Evolutionary conservation across 2,113 vertebrate genomes (phyloP), one percentile per base, ranked within the genome.

Genomic region (Chaetodon auriga): DNA sequence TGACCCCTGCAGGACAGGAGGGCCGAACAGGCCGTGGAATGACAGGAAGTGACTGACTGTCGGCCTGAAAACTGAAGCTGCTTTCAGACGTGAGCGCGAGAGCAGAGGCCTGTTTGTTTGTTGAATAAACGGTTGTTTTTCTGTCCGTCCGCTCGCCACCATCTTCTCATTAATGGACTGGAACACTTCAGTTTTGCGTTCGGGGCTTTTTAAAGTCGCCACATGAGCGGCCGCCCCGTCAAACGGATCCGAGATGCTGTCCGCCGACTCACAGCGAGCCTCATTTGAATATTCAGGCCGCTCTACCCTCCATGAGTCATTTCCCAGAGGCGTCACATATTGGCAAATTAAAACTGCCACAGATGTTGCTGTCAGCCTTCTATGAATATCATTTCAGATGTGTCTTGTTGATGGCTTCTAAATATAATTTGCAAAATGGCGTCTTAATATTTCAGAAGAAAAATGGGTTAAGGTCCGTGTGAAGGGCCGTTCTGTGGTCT

Each of bases 311-410:
- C 73, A 10, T 68, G 68, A 86, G 18, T 68, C 84, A 73, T 68
- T 74, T 54, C 74, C 74, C 74, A 19, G 3, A 55, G 68, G 73
- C 78, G 25, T 73, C 11, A 1, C 53, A 84, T 70, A 49, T 61
- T 30, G 66, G 41, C 6, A 21, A 61, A 73, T 78, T 81, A 82
- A 88, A 84, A 82, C 30, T 75, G 75, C 78, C 70, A 57, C 82
- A 79, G 78, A 81, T 85, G 86, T 79, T 68, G 45, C 54, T 18
- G 65, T 53, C 78, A 61, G 9, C 48, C 43, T 23, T 57, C 68
- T 19, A 78, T 62, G 72, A 72, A 81, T 81, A 70, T 73, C 36
- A 73, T 80, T 80, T 87, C n/a, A 48, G 43, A 45, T 4, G 80
- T 36, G 61, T 38, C 65, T 46, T 45, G 35, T 82, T 72, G 76